These are phyloP conservation scores for Aphidius ervi DNA, from an alignment of 1,140 invertebrate species.

Conservation along the genomic window DNA sequence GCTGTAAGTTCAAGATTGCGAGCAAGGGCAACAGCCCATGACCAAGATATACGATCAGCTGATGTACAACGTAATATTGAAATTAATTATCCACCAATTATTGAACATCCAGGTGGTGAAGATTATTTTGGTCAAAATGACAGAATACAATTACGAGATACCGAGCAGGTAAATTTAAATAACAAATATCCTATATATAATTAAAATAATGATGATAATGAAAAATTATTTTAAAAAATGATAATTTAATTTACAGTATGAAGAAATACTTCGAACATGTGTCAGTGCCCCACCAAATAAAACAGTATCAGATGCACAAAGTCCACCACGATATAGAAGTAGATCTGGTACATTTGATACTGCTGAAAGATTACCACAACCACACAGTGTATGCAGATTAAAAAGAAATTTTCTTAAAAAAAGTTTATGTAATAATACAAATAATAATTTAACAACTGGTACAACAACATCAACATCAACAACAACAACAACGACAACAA, in stretches of 20 bases:
- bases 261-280: slow-evolving; percentile 66
- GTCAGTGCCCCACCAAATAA: slow-evolving; percentile 69
- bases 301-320: slow-evolving; percentile 65
- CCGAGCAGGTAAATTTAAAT: slow-evolving; percentile 55
- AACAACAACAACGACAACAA: slow-evolving; percentile 20
- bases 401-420: slow-evolving; percentile 11
- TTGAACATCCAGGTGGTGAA: slow-evolving; percentile 68
- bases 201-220: not conserved
- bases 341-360: slow-evolving; percentile 52
- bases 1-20: slow-evolving; percentile 34
- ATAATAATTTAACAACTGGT: slow-evolving; percentile 29
- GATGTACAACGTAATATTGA: slow-evolving; percentile 61
- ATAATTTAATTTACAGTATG: slow-evolving; percentile 53
- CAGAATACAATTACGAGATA: slow-evolving; percentile 60
- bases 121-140: slow-evolving; percentile 62
- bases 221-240: not conserved
- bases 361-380: slow-evolving; percentile 44
- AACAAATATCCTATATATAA: not conserved
- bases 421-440: not conserved
- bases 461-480: too few species aligned
- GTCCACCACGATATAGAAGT: slow-evolving; percentile 63
- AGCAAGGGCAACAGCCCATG: slow-evolving; percentile 51
- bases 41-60: slow-evolving; percentile 57
- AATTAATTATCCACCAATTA: slow-evolving; percentile 63
- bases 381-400: slow-evolving; percentile 46